These are phyloP conservation scores for Cephonodes hylas DNA, from an alignment of 2,888 invertebrate species.

Conservation along the genomic window DNA sequence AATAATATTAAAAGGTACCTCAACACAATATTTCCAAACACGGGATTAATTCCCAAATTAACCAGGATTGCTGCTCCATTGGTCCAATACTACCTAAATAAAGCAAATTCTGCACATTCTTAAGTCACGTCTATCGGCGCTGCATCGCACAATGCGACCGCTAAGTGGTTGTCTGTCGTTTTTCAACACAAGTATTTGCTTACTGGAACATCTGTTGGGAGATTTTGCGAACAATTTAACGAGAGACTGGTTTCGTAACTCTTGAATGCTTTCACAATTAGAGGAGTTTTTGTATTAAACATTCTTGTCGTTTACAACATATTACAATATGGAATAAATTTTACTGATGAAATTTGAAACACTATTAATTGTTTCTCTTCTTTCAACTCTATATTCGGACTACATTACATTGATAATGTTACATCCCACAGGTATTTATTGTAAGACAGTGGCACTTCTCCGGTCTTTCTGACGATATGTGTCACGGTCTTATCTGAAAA, in stretches of 20 bases:
- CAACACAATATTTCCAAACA: no score
- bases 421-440: no score
- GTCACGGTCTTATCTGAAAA: no score
- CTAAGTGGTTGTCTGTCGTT: slow-evolving; percentile 59
- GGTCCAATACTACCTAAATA: not conserved
- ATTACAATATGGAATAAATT: no score
- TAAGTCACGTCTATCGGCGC: slow-evolving; percentile 19
- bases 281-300: not conserved
- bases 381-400: no score
- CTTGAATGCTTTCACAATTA: not conserved
- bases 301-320: not conserved
- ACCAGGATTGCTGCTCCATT: not conserved
- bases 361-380: no score
- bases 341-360: no score
- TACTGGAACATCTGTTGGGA: slow-evolving; percentile 25
- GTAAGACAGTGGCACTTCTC: no score
- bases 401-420: no score
- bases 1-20: no score
- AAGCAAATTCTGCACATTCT: slow-evolving; percentile 10
- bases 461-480: no score
- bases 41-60: no score
- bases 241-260: not conserved
- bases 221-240: slow-evolving; percentile 2
- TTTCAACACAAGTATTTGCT: slow-evolving; percentile 44
- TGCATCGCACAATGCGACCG: slow-evolving; percentile 50